Evolutionary conservation across 2,797 vertebrate genomes (phyloP), one percentile per base, ranked within the genome.

Genomic region (Philypnodon macrostomus): DNA sequence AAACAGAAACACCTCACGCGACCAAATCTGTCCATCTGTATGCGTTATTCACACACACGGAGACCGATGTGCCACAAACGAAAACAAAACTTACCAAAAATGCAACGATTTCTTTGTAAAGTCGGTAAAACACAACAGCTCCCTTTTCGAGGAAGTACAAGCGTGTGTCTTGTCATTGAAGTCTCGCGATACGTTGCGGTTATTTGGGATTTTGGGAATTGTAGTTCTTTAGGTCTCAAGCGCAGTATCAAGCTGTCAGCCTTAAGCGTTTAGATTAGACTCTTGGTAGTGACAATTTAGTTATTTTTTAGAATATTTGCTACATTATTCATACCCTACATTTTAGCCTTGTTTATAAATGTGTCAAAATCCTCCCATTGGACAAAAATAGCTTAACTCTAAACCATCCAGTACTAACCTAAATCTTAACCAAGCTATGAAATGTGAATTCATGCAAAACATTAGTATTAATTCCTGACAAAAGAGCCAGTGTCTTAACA

Each of bases 121-220:
- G 39, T 29, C 38, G 63, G 41, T 29, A 47, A 26, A n/a, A 10
- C n/a, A 30, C 39, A 6, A 15, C 54, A 46, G 21, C 57, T 58
- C 60, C 58, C 49, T 44, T 47, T 46, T 67, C 48, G 67, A 17
- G 83, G 71, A 82, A 77, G 65, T 62, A 5, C 19, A 39, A 53
- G 17, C 21, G 13, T 16, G 17, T 21, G 30, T 26, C 9, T 10
- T 2, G 27, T 13, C 15, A 12, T 1, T 16, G 32, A 23, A 50
- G 4, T 18, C 47, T 37, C 21, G 23, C 72, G 73, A 74, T 73
- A 75, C 70, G 65, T 38, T 64, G 17, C 58, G 63, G 68, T 42
- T 56, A 1, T 4, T 0, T 7, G 0, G 0, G 1, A 4, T 9
- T 2, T 38, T 42, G 81, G 84, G 72, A 71, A 51, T 40, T 85